Conservation (phyloP, 2,797 vertebrate species). For the Cuculus canorus region DNA sequence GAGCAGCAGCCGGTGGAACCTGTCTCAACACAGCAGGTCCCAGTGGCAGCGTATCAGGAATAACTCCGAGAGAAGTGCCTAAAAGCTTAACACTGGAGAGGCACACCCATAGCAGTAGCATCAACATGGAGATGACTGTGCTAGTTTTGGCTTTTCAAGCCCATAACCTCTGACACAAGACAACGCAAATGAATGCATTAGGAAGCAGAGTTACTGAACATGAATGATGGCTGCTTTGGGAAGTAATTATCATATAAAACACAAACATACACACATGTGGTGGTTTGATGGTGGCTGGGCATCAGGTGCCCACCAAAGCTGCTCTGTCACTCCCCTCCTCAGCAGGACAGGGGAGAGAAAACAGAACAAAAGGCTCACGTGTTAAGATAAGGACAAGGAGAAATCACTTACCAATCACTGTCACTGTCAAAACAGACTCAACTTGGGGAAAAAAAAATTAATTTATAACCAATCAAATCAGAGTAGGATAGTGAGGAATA, state of each 20-base stretch:
- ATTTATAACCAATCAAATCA: neutral
- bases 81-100: neutral
- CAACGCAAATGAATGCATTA: neutral
- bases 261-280: neutral
- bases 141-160: neutral
- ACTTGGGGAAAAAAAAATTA: neutral
- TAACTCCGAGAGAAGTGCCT: neutral
- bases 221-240: neutral
- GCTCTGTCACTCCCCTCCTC: too few relatives aligned
- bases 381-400: too few relatives aligned
- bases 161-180: fast-evolving
- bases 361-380: too few relatives aligned
- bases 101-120: neutral
- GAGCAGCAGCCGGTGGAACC: neutral
- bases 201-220: neutral
- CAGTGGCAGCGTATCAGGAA: neutral
- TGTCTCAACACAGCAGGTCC: neutral
- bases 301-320: too few relatives aligned
- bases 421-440: too few relatives aligned
- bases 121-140: neutral
- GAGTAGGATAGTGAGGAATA: neutral
- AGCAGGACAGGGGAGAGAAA: too few relatives aligned
- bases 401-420: too few relatives aligned
- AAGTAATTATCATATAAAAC: neutral
- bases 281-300: too few relatives aligned